Evolutionary conservation across 2,113 vertebrate species (phyloP), one percentile per base, ranked within the genome.

Genomic region (Thomomys bottae): DNA sequence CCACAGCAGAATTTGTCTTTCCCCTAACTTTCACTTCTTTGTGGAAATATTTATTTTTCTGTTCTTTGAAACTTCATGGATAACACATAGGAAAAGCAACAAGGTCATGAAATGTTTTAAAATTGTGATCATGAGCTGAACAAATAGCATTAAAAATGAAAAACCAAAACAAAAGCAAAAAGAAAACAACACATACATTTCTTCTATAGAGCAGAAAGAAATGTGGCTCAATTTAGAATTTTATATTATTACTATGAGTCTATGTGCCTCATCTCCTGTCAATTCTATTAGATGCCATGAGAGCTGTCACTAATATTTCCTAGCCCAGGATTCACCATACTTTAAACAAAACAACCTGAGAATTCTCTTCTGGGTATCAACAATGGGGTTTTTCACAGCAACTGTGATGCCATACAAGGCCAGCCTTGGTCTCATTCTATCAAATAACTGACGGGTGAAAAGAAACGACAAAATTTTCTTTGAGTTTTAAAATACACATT

Each of bases 1-100:
- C 5, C 61, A 79, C 1, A 28, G n/a, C 63, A 54, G 2, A 4
- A 70, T 20, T 6, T 1, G n/a, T 5, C 21, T 15, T 2, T 17
- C 2, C 3, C 34, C 2, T n/a, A 45, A 34, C 23, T 67, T 34
- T 61, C 38, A 40, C 23, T 57, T 83, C 42, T 32, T 67, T 2
- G 7, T 15, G 24, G 38, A 78, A 28, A 40, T 0, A 34, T 38
- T 42, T 14, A 21, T 61, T 20, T n/a, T 70, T 64, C 59, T 8
- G 11, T 42, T 17, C 32, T 40, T 28, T 30, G 36, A 68, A 68
- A 73, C 3, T 42, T 90, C 12, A 28, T 42, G 4, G 64, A 5
- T 68, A 38, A 70, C 32, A 38, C 80, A 10, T 32, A 45, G 8
- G 26, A 45, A 82, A 82, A 45, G 77, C n/a, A 66, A 24, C 5